These are phyloP conservation scores for Galaxias olidus DNA, from an alignment of 2,797 vertebrate species.

Conservation along the genomic window DNA sequence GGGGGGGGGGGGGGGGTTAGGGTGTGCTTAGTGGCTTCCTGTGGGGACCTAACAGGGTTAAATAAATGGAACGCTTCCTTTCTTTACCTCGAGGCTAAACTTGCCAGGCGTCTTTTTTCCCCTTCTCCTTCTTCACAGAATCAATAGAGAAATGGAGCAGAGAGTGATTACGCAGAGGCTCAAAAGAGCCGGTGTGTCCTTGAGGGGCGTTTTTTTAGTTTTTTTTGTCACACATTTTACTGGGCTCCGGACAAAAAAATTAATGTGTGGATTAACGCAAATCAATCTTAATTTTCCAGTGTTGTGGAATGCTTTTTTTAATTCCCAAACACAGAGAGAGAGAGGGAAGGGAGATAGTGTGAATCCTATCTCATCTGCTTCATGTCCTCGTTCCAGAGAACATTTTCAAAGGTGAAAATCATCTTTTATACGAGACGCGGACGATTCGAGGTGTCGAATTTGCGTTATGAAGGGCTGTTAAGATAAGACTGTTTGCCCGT, in stretches of 20 bases:
- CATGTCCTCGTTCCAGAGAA: too few relatives aligned
- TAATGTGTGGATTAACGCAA: slow-evolving; percentile 26
- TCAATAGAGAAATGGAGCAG: slow-evolving; percentile 43
- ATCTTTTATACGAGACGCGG: too few relatives aligned
- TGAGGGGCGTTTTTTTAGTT: too few relatives aligned
- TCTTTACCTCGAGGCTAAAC: slow-evolving; percentile 42
- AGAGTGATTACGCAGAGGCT: slow-evolving; percentile 49
- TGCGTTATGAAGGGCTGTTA: too few relatives aligned
- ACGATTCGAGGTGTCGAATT: too few relatives aligned
- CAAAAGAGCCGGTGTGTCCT: slow-evolving; percentile 47
- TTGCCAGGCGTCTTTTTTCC: slow-evolving; percentile 33
- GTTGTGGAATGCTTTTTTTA: slow-evolving; percentile 7
- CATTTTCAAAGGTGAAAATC: too few relatives aligned
- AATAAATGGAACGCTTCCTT: slow-evolving; percentile 29
- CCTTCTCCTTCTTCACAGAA: slow-evolving; percentile 22
- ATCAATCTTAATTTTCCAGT: slow-evolving; percentile 17
- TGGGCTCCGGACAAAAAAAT: slow-evolving; percentile 32
- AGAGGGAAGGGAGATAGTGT: neutral
- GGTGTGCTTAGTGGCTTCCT: slow-evolving; percentile 4
- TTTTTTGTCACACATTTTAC: slow-evolving; percentile 32
- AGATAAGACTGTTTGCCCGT: too few relatives aligned
- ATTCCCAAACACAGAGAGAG: slow-evolving; percentile 11
- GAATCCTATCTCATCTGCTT: too few relatives aligned
- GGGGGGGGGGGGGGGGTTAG: too few relatives aligned
- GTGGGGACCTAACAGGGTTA: slow-evolving; percentile 26